Evolutionary conservation across 1,140 invertebrate species (phyloP).

Genomic region (Heliconius eleuchia): DNA sequence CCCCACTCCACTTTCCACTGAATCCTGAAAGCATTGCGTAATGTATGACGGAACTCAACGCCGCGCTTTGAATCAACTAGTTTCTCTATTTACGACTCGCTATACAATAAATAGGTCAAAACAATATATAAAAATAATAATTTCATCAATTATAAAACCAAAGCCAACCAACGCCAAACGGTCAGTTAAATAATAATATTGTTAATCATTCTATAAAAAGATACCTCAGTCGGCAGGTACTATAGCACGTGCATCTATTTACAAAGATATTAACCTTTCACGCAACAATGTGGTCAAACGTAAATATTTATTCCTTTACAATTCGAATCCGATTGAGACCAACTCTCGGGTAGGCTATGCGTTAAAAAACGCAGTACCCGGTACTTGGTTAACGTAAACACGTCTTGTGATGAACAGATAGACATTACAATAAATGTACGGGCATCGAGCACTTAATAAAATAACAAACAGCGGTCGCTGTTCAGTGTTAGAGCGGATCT

Average conservation of each 20-base stretch:
- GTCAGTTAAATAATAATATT: slow-evolving; percentile 11
- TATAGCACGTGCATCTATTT: slow-evolving; percentile 52
- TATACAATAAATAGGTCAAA: background rate
- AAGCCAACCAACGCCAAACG: background rate
- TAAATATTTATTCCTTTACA: slow-evolving; percentile 71
- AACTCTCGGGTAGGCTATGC: slow-evolving; percentile 1
- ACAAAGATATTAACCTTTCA: slow-evolving; percentile 69
- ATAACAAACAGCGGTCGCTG: slow-evolving; percentile 72
- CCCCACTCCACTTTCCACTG: too few species aligned
- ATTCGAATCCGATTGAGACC: slow-evolving; percentile 41
- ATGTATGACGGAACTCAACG: too few species aligned
- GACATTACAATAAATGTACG: slow-evolving; percentile 75
- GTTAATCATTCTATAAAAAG: slow-evolving; percentile 42
- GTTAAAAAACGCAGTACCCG: slow-evolving; percentile 33
- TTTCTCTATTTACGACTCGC: too few species aligned
- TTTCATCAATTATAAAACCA: background rate
- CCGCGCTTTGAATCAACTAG: too few species aligned
- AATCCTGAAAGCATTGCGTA: too few species aligned
- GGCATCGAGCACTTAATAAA: slow-evolving; percentile 68
- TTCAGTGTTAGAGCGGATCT: slow-evolving; percentile 66
- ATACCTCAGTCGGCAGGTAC: slow-evolving; percentile 45
- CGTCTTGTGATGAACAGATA: slow-evolving; percentile 66
- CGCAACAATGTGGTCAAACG: slow-evolving; percentile 65
- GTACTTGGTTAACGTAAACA: slow-evolving; percentile 55
- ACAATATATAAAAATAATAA: background rate